Evolutionary conservation across 2,888 invertebrate genomes (phyloP).

Genomic region (Athalia rosae): DNA sequence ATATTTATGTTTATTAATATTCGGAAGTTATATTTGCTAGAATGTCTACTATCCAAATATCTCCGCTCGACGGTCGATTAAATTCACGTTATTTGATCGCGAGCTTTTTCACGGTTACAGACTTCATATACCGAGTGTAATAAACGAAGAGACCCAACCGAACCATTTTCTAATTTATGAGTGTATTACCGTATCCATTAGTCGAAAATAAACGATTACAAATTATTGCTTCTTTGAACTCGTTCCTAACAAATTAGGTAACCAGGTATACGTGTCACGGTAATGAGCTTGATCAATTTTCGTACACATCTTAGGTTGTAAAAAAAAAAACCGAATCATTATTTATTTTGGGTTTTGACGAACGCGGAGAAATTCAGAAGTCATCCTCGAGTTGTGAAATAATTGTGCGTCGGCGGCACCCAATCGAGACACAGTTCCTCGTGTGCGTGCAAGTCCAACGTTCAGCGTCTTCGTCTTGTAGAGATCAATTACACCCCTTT

Average conservation of each 20-base stretch:
- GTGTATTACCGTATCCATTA: too few relatives aligned
- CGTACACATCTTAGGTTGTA: background rate
- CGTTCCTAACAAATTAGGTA: background rate
- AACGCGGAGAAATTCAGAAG: background rate
- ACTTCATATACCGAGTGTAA: too few relatives aligned
- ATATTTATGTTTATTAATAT: too few relatives aligned
- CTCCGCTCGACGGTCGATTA: too few relatives aligned
- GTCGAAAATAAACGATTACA: too few relatives aligned
- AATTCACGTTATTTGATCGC: too few relatives aligned
- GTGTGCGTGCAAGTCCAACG: background rate
- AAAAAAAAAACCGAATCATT: background rate
- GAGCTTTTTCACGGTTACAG: too few relatives aligned
- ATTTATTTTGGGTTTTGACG: background rate
- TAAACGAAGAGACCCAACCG: too few relatives aligned
- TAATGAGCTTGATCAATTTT: conserved; percentile 21
- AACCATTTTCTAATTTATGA: too few relatives aligned
- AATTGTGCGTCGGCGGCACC: background rate
- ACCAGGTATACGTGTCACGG: background rate
- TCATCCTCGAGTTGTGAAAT: background rate
- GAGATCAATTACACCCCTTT: background rate
- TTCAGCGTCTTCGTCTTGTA: background rate
- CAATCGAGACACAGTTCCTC: background rate
- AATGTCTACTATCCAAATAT: too few relatives aligned
- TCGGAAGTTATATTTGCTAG: too few relatives aligned
- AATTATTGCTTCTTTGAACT: too few relatives aligned